Conservation (phyloP, 1,140 invertebrate species). For the Drosophila novamexicana region DNA sequence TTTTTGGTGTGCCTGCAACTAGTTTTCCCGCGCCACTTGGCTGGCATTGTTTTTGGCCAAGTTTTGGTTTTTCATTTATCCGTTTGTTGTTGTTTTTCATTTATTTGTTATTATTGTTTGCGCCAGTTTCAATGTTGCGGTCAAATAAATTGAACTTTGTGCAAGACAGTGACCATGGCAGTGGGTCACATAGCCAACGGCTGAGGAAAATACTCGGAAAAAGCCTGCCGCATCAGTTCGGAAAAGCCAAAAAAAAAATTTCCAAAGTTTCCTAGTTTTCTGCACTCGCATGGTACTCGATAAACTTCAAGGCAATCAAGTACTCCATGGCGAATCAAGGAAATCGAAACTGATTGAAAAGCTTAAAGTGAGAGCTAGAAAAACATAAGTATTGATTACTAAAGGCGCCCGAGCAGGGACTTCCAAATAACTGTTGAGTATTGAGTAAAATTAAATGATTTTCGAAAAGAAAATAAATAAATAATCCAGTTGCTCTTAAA, state of each 20-base stretch:
- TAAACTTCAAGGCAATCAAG: constrained; percentile 4
- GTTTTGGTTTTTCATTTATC: constrained; percentile 18
- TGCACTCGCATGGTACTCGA: background rate
- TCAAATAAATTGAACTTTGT: constrained; percentile 53
- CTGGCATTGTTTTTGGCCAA: constrained; percentile 32
- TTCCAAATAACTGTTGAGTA: too few species aligned
- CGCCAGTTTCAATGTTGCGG: constrained; percentile 57
- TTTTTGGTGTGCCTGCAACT: constrained; percentile 16
- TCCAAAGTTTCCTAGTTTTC: background rate
- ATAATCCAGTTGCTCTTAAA: too few species aligned
- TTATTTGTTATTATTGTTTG: constrained; percentile 18
- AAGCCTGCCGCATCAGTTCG: background rate
- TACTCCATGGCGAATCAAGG: constrained; percentile 8
- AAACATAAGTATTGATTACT: background rate
- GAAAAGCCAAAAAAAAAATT: background rate
- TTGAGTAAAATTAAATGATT: background rate
- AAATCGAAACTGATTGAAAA: constrained; percentile 24
- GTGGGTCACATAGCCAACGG: constrained; percentile 55
- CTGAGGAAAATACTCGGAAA: background rate
- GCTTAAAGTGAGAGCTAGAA: too few species aligned
- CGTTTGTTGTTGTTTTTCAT: background rate
- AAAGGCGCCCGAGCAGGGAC: background rate
- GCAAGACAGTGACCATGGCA: constrained; percentile 41
- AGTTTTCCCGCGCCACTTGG: constrained; percentile 61
- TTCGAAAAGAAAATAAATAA: background rate